These are phyloP conservation scores for Phalera bucephala DNA, from an alignment of 2,888 invertebrate species.

Conservation along the genomic window DNA sequence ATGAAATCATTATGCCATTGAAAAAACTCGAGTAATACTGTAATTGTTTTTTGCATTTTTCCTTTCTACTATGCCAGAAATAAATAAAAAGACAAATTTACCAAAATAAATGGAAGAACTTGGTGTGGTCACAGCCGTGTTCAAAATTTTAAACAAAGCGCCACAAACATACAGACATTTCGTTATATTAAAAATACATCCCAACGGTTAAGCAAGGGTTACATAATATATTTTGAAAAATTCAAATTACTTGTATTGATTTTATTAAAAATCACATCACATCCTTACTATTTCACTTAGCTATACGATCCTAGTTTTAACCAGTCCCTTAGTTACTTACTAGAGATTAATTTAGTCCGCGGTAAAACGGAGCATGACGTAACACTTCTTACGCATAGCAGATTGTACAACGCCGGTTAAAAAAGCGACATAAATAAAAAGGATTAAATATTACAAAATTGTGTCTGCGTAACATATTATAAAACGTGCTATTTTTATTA, in stretches of 20 bases:
- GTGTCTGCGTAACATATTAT: no score
- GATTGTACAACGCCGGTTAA: no score
- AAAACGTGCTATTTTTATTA: no score
- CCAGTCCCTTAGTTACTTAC: neutral
- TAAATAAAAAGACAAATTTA: no score
- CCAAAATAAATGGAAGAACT: neutral
- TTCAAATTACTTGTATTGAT: slow-evolving; percentile 65
- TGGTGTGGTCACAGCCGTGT: neutral
- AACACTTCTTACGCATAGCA: no score
- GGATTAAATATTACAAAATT: no score
- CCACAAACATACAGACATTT: slow-evolving; percentile 18
- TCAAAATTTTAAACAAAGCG: neutral
- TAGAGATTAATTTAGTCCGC: neutral
- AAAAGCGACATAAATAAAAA: no score
- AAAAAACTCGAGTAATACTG: no score
- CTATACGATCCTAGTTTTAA: neutral
- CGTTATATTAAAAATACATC: slow-evolving; percentile 50
- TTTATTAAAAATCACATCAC: slow-evolving; percentile 66
- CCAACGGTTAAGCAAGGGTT: slow-evolving; percentile 59
- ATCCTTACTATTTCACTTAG: slow-evolving; percentile 40
- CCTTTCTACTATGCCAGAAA: no score
- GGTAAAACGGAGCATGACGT: no score
- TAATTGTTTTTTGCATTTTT: no score
- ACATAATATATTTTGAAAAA: slow-evolving; percentile 60
- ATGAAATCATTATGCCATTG: no score